A percentile compares a stretch with the other conserved stretches of the same genome.
Evolutionary conservation across 2,113 vertebrate genomes (phyloP).

Genomic region (Coryphaenoides rupestris): DNA sequence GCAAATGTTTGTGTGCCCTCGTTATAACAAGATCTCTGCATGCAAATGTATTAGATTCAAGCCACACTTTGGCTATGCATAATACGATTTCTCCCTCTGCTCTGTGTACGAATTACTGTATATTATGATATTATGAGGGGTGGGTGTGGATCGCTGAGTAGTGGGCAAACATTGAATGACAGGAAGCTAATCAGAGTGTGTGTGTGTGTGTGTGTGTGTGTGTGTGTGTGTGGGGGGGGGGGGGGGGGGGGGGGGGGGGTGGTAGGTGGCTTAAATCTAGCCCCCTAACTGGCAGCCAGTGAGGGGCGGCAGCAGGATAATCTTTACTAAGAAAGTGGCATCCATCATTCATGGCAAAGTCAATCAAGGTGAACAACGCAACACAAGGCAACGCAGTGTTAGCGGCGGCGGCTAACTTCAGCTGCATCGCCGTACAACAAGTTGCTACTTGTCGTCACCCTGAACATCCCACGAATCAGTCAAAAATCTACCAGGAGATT

Average conservation of each 20-base stretch:
- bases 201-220: neutral
- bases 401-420: no score
- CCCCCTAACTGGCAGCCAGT: slow-evolving; percentile 22
- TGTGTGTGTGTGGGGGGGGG: neutral
- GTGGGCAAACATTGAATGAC: neutral
- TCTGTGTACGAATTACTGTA: neutral
- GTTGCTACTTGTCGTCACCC: no score
- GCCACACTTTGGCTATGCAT: slow-evolving; percentile 6
- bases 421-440: no score
- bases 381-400: no score
- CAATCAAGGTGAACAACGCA: no score
- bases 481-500: no score
- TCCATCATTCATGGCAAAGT: no score
- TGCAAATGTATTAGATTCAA: neutral
- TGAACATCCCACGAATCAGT: no score
- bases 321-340: slow-evolving; percentile 27
- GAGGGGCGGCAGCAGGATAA: slow-evolving; percentile 24
- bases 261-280: neutral
- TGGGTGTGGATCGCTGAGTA: neutral
- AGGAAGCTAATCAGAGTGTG: neutral
- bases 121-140: neutral
- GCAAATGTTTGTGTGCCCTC: slow-evolving; percentile 17
- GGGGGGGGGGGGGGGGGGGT: no score
- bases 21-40: slow-evolving; percentile 8
- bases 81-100: neutral